These are phyloP conservation scores for Leucophenga varia DNA, from an alignment of 1,140 invertebrate genomes.

Conservation along the genomic window DNA sequence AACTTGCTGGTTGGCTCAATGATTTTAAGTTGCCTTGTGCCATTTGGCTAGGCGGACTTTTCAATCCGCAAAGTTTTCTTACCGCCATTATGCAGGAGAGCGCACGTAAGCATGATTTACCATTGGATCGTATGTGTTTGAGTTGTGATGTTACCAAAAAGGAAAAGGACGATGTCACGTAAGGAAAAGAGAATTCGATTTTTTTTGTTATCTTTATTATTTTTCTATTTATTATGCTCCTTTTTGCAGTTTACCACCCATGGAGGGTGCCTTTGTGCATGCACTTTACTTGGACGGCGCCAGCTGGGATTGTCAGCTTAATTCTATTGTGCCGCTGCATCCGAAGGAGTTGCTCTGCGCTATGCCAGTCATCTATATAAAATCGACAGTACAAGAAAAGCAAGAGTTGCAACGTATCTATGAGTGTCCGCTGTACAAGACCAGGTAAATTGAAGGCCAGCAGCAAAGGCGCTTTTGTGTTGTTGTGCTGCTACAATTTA, in stretches of 20 bases:
- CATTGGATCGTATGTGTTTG: constrained; percentile 93
- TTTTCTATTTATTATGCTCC: background rate
- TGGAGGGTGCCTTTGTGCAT: constrained; percentile 90
- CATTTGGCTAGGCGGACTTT: constrained; percentile 92
- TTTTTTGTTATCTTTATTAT: background rate
- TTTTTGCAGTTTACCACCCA: constrained; percentile 68
- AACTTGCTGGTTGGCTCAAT: constrained; percentile 76
- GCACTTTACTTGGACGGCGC: constrained; percentile 95
- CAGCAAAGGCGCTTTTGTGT: background rate
- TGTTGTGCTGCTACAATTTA: background rate
- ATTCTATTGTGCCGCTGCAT: constrained; percentile 78
- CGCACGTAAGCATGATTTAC: constrained; percentile 93
- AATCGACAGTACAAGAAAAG: constrained; percentile 86
- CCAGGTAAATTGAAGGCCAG: constrained; percentile 63
- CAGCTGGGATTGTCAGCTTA: constrained; percentile 80
- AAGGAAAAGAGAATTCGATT: constrained; percentile 17
- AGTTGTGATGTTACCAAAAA: constrained; percentile 96
- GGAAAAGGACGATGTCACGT: constrained; percentile 79
- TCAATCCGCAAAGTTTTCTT: constrained; percentile 95
- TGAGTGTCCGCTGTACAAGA: constrained; percentile 95
- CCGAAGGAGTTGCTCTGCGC: constrained; percentile 88
- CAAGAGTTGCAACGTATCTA: constrained; percentile 83
- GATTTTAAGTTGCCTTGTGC: constrained; percentile 82
- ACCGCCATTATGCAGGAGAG: constrained; percentile 98
- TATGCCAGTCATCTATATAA: constrained; percentile 91